Base-by-base conservation (phyloP, 1,140 invertebrate species). In the Temnothorax nylanderi region DNA sequence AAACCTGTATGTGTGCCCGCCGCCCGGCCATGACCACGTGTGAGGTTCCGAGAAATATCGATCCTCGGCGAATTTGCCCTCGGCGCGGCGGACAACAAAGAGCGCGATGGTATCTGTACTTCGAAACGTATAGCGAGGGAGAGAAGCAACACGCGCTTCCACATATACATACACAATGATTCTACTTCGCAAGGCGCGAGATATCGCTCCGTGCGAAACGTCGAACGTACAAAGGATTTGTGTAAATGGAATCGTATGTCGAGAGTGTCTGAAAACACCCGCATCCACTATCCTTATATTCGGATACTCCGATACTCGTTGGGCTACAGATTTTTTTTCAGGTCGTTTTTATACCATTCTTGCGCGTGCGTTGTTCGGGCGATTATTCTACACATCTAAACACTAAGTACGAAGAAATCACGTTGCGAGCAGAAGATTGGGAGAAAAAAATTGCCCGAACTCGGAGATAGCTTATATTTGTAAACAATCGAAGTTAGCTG, bases 41-140 rank as follows among this genome's bases (percentile, higher is more conserved):
- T n/a, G 54, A 69, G 47, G n/a, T 56, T 81, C 41, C 13, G 34
- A 60, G 32, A 74, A 82, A 71, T 71, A 21, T 78, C 44, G 8
- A 51, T 71, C 11, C 37, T 71, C n/a, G 32, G 44, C 64, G 21
- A 51, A 71, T 72, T 3, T 37, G 47, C 6, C 21, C 49, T 62
- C 62, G 65, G 65, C 44, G 44, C 76, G 76, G 26, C 13, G 44
- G 3, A 69, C n/a, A 65, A 64, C 18, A 49, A 34, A 41, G 13
- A 60, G 2, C 8, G 7, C 44, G 37, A 54, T 37, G 65, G 5
- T 16, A 64, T 49, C 54, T 26, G 47, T n/a, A 69, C 47, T 51
- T 67, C 16, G 51, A 69, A 51, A n/a, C 3, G 7, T n/a, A 85
- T n/a, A 16, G 47, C 3, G 49, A 67, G 16, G 44, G 34, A 6